phyloP scores from a whole-genome alignment of 1,140 invertebrate species.

The Drosophila azteca region DNA sequence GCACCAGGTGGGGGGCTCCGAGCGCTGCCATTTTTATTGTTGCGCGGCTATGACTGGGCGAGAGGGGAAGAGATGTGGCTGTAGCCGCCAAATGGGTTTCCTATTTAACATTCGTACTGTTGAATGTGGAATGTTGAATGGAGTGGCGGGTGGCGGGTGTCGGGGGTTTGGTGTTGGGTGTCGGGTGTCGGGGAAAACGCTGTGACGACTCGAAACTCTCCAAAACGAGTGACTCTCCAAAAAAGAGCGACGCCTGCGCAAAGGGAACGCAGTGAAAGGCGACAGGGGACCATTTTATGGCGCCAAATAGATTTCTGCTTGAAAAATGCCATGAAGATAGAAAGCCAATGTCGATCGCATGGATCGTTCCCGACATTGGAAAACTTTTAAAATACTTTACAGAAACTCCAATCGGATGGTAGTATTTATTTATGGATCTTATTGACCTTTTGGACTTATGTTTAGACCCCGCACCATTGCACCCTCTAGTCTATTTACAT shows the following conservation, averaged over 20 bases:
- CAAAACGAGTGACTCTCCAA: slow-evolving; percentile 34
- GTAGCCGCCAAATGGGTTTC: slow-evolving; percentile 36
- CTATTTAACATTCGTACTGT: slow-evolving; percentile 48
- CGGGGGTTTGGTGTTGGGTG: too few species aligned
- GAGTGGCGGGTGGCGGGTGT: background rate
- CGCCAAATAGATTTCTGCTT: slow-evolving; percentile 42
- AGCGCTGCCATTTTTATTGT: slow-evolving; percentile 77
- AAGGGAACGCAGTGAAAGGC: too few species aligned
- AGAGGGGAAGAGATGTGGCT: slow-evolving; percentile 5
- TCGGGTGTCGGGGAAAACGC: background rate
- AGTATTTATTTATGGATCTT: too few species aligned
- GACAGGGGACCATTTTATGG: slow-evolving; percentile 31
- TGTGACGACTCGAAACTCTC: slow-evolving; percentile 47
- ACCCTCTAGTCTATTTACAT: slow-evolving; percentile 13
- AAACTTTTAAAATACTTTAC: background rate
- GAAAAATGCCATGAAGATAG: slow-evolving; percentile 6
- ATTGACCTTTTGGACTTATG: too few species aligned
- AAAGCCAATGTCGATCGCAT: background rate
- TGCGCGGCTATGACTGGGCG: background rate
- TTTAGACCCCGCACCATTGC: background rate
- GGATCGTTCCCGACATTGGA: background rate
- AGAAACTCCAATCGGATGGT: background rate
- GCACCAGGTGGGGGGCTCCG: background rate
- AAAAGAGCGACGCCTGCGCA: slow-evolving; percentile 72
- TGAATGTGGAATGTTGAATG: background rate